Conservation (phyloP, 2,797 vertebrate species). For the Lithobates pipiens region DNA sequence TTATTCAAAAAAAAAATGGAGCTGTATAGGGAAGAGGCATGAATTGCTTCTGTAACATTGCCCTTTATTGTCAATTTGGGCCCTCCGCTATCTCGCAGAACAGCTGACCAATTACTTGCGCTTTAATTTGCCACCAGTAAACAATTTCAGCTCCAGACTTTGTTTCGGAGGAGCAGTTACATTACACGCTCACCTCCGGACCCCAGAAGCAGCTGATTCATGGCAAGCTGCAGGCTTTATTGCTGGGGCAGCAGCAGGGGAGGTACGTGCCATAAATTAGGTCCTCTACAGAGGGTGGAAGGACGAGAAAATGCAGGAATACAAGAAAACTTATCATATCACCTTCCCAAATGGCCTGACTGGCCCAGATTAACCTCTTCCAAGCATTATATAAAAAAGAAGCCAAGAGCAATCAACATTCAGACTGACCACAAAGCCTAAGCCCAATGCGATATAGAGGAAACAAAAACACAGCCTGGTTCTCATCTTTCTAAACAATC, state of each 20-base stretch:
- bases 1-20: conserved; percentile 51
- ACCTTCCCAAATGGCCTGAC: neutral
- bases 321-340: conserved; percentile 1
- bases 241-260: conserved; percentile 40
- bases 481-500: neutral
- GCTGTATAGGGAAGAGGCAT: conserved; percentile 28
- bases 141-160: conserved; percentile 46
- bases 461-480: too few relatives aligned
- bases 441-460: too few relatives aligned
- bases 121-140: conserved; percentile 53
- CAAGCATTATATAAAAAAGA: neutral
- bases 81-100: conserved; percentile 32
- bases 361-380: conserved; percentile 5
- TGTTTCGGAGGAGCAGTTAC: conserved; percentile 51
- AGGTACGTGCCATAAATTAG: conserved; percentile 41
- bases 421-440: too few relatives aligned
- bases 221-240: conserved; percentile 33
- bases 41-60: conserved; percentile 31
- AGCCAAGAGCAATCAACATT: neutral
- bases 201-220: conserved; percentile 51
- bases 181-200: conserved; percentile 52
- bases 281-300: conserved; percentile 4
- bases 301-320: neutral
- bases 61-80: conserved; percentile 55
- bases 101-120: conserved; percentile 57